These are phyloP conservation scores for Eupsilia transversa DNA, from an alignment of 2,888 invertebrate species.

Conservation along the genomic window DNA sequence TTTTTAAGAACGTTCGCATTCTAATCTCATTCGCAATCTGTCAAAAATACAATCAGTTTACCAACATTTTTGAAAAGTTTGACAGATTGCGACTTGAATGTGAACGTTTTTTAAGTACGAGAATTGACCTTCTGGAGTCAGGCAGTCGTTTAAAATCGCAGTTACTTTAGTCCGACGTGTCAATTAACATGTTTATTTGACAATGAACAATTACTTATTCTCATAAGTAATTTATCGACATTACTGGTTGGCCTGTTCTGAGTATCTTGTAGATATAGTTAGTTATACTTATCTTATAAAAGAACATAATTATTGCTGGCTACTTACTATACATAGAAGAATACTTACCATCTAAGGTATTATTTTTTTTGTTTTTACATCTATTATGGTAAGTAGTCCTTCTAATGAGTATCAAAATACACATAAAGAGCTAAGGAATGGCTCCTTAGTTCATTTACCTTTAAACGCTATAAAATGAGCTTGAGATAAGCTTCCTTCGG, in stretches of 20 bases:
- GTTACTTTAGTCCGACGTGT: too few species aligned
- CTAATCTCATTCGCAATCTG: too few species aligned
- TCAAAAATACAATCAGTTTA: too few species aligned
- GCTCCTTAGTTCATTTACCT: not conserved
- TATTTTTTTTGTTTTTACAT: not conserved
- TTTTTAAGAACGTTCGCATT: too few species aligned
- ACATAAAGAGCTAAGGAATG: not conserved
- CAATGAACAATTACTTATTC: not conserved
- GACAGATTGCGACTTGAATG: too few species aligned
- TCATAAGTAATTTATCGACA: not conserved
- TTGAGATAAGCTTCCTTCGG: not conserved
- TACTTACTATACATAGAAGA: too few species aligned
- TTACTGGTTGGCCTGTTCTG: not conserved
- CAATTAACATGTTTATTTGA: too few species aligned
- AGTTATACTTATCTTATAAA: not conserved
- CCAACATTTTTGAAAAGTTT: too few species aligned
- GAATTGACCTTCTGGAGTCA: too few species aligned
- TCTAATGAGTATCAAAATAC: not conserved
- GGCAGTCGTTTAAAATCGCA: too few species aligned
- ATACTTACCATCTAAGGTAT: too few species aligned
- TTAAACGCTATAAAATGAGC: not conserved
- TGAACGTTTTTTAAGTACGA: too few species aligned
- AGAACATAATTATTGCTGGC: not conserved
- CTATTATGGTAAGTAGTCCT: not conserved
- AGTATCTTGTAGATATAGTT: not conserved